phyloP scores from a whole-genome alignment of 2,888 invertebrate genomes.

The Nymphalis c-album region DNA sequence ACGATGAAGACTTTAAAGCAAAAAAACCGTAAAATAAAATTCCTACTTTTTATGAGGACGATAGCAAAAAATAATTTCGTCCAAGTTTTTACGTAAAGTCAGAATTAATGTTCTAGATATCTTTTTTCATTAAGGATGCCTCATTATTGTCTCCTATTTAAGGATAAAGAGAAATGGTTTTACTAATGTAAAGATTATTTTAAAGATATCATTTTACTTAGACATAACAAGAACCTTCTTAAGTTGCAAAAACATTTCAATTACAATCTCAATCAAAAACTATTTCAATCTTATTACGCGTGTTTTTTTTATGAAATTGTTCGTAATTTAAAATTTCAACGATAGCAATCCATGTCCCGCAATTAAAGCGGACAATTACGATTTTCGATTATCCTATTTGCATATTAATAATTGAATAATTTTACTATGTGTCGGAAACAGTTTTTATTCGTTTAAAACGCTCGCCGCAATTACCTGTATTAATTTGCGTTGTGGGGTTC shows the following conservation, averaged over 20 bases:
- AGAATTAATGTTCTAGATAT: not conserved
- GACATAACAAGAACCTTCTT: not conserved
- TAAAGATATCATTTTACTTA: not conserved
- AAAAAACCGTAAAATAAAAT: not conserved
- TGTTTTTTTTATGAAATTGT: not conserved
- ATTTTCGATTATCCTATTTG: constrained; percentile 25
- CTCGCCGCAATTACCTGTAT: constrained; percentile 55
- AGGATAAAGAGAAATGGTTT: not conserved
- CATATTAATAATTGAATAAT: constrained; percentile 26
- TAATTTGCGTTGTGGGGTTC: constrained; percentile 56
- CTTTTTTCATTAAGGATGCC: not conserved
- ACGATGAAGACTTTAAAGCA: constrained; percentile 1
- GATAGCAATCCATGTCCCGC: constrained; percentile 18
- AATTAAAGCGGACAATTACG: constrained; percentile 22
- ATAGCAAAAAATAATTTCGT: not conserved
- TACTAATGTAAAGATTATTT: not conserved
- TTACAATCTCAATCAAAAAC: no score
- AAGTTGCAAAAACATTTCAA: not conserved
- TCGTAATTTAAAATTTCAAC: constrained; percentile 12
- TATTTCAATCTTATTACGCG: not conserved
- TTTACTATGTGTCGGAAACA: constrained; percentile 24
- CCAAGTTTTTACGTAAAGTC: not conserved
- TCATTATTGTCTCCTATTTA: not conserved
- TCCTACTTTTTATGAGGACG: not conserved
- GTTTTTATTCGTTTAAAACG: constrained; percentile 57